Base-by-base conservation (phyloP, 2,113 vertebrate genomes). In the Cariama cristata region DNA sequence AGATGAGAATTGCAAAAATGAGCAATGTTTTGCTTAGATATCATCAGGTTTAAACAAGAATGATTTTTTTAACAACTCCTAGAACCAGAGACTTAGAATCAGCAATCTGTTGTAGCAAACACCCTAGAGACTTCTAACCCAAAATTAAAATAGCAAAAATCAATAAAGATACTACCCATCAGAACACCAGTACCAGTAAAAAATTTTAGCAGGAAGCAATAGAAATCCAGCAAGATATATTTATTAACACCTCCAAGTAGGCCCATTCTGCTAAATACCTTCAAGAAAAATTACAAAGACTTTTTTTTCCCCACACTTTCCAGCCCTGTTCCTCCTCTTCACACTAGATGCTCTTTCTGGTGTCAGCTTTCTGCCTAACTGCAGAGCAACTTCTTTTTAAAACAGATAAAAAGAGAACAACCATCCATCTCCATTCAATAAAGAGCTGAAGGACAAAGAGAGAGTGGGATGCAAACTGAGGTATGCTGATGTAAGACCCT, bases 121-220 rank as follows among this genome's bases (percentile, higher is more conserved):
- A 3, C 4, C 6, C 5, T 6, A 59, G 14, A 20, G 14, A 76
- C 55, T 76, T 63, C 17, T 22, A 93, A 35, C 4, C 12, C 6
- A 22, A 38, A 52, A 42, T 72, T n/a, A 26, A 75, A 88, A 64
- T 1, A 69, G 4, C 1, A 33, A 82, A 81, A 88, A 32, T 19
- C 18, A 91, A 7, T 45, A 24, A 50, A 71, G 8, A 12, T 53
- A 12, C 3, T n/a, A 17, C 3, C 4, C 1, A 2, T n/a, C 3
- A 3, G 32, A 62, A 75, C 28, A 74, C 6, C 14, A 62, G 33
- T 24, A 40, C 5, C 4, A 8, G 19, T n/a, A 13, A 59, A 79
- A 42, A 23, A 8, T 3, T 2, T 33, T 45, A 59, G 4, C 3
- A 47, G 38, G 13, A 28, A 79, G 3, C 7, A 89, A 53, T 2